Evolutionary conservation across 1,140 invertebrate species (phyloP), one percentile per base, ranked within the genome.

Genomic region (Bombus haemorrhoidalis): DNA sequence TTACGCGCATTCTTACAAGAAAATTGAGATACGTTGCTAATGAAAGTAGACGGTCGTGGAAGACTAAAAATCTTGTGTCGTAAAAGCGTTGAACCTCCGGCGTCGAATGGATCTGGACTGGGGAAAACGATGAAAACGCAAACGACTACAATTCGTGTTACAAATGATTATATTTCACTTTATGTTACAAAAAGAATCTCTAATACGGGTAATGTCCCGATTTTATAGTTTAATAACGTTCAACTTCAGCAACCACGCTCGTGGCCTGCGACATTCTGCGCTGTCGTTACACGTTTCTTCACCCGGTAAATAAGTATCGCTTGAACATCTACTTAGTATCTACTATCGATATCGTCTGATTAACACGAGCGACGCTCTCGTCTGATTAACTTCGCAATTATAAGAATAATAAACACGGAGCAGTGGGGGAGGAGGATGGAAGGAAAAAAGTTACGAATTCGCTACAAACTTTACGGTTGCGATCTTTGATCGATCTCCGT

Each of bases 121-220:
- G 13, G 39, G 13, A 18, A 47, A 72, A 18, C 5, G n/a, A 72
- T n/a, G 5, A 28, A n/a, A 39, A 47, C 25, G 39, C 3, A 22
- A 15, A 34, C 18, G 53, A 53, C 28, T 1, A 41, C 3, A 25
- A 4, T 2, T 86, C 66, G 57, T 88, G 90, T 93, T 93, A 93
- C 90, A 93, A 93, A 93, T 92, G 92, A 85, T 93, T 93, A 93
- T 93, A 93, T 90, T 91, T 93, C 76, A 83, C 37, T 93, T 92
- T 91, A 91, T 93, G 68, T 93, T 93, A 93, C 92, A 93, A 93
- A 93, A 92, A 82, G 89, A 90, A 91, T 89, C 73, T 88, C 86
- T 86, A 92, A 86, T 85, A 81, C 86, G 83, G 84, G 86, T 90
- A 90, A 84, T 75, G 81, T 85, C 77, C 73, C 83, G 53, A 32